Percentiles rank a stretch among this genome's conserved stretches.
These are phyloP conservation scores for Phlogophora meticulosa DNA, from an alignment of 2,888 invertebrate species.

Conservation along the genomic window DNA sequence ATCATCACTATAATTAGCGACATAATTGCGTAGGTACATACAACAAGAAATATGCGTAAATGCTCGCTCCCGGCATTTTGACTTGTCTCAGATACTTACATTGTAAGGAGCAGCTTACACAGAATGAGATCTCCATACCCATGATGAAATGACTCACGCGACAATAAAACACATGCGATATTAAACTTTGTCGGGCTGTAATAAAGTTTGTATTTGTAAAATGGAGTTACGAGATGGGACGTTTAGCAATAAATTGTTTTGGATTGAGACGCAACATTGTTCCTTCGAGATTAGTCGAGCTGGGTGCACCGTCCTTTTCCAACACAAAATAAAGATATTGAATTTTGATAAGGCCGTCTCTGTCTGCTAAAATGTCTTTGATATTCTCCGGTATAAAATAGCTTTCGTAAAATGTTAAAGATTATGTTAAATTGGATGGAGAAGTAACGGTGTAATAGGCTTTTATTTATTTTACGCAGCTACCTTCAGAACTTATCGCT, in stretches of 20 bases:
- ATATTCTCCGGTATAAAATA: constrained; percentile 74
- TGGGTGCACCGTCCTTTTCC: constrained; percentile 86
- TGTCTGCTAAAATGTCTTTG: constrained; percentile 77
- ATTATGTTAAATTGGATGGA: constrained; percentile 65
- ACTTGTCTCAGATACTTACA: constrained; percentile 76
- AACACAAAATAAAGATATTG: constrained; percentile 88
- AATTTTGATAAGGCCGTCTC: constrained; percentile 86
- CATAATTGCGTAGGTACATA: constrained; percentile 63
- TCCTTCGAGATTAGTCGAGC: constrained; percentile 85
- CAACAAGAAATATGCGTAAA: constrained; percentile 70
- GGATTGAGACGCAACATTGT: constrained; percentile 88
- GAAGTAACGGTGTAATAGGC: constrained; percentile 45
- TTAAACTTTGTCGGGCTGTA: constrained; percentile 58
- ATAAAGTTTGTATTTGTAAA: constrained; percentile 62
- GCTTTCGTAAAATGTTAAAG: constrained; percentile 71
- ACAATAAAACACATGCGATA: constrained; percentile 53
- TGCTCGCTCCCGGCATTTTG: constrained; percentile 71
- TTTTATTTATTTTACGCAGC: constrained; percentile 42
- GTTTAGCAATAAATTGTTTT: constrained; percentile 74
- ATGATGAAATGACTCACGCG: constrained; percentile 47
- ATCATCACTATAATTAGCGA: constrained; percentile 71
- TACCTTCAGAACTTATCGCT: constrained; percentile 6
- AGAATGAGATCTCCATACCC: constrained; percentile 69
- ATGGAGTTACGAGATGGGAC: constrained; percentile 58
- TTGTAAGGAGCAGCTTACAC: constrained; percentile 80